Evolutionary conservation across 2,113 vertebrate genomes (phyloP), one percentile per base, ranked within the genome.

Genomic region (Orientallactaga bullata): DNA sequence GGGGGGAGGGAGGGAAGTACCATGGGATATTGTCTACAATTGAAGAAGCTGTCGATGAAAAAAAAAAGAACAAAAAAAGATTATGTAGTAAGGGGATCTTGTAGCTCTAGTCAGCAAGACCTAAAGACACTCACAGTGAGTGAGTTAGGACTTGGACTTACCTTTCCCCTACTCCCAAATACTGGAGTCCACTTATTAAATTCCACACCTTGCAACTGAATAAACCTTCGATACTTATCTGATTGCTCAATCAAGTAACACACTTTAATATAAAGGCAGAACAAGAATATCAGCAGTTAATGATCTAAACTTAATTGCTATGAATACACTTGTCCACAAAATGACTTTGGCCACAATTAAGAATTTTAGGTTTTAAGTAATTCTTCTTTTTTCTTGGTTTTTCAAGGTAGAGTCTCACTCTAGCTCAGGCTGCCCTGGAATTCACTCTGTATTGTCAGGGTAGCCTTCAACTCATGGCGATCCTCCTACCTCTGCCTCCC

Each of bases 211-310:
- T 76, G 1, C 4, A 51, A 87, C 81, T 91, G 94, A 63, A 42
- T 92, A 35, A 91, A 94, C 74, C 32, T 26, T 83, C 8, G 55
- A 58, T n/a, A 91, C 85, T 88, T 91, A 88, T 28, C 69, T 80
- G 28, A 58, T 37, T 23, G 87, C 39, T 95, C 69, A 79, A 55
- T 18, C 92, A 94, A 85, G 82, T 24, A 51, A 89, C 11, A 82
- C 35, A 74, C 2, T 95, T 86, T 81, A 90, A 83, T 28, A 65
- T 35, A 65, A 77, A 80, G 82, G 30, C 51, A 86, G 32, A 93
- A 87, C 58, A 83, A 90, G 88, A 82, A 77, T 24, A 80, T 20
- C 16, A 83, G 80, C 28, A 94, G 55, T 55, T 77, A 79, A 76
- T 60, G 42, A 37, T 77, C 11, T 91, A 18, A 81, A 94, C 90